phyloP scores from a whole-genome alignment of 2,888 invertebrate species.

The Allacma fusca region DNA sequence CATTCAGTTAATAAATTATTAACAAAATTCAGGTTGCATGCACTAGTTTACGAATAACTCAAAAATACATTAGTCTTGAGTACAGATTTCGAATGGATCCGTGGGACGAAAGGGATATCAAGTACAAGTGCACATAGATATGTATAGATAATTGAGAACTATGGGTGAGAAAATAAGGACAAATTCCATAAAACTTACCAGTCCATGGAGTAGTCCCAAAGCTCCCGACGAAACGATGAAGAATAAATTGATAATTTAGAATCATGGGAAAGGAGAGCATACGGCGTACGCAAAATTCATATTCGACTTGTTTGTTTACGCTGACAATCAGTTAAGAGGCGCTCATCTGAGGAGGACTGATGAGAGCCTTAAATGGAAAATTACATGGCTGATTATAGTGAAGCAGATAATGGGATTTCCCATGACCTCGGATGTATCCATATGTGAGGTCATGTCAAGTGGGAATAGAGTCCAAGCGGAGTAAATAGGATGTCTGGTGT shows the following conservation, averaged over 20 bases:
- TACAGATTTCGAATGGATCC: no score
- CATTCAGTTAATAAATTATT: no score
- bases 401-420: slow-evolving; percentile 60
- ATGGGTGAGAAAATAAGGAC: not conserved
- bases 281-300: slow-evolving; percentile 27
- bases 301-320: slow-evolving; percentile 4
- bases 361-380: slow-evolving; percentile 50
- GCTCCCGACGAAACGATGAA: not conserved
- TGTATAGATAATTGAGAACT: not conserved
- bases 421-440: slow-evolving; percentile 59
- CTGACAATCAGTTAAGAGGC: slow-evolving; percentile 3
- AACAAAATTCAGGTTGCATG: no score
- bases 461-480: slow-evolving; percentile 55
- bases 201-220: slow-evolving; percentile 9
- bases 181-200: not conserved
- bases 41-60: no score
- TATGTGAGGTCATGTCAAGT: slow-evolving; percentile 62
- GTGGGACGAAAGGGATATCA: no score
- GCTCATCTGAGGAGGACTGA: slow-evolving; percentile 28
- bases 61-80: no score
- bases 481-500: slow-evolving; percentile 47
- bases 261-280: slow-evolving; percentile 59
- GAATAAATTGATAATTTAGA: slow-evolving; percentile 21
- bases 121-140: no score
- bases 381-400: slow-evolving; percentile 59